A percentile compares a stretch with the other conserved stretches of the same genome.
phyloP scores from a whole-genome alignment of 2,113 vertebrate species.

The Dromiciops gliroides region DNA sequence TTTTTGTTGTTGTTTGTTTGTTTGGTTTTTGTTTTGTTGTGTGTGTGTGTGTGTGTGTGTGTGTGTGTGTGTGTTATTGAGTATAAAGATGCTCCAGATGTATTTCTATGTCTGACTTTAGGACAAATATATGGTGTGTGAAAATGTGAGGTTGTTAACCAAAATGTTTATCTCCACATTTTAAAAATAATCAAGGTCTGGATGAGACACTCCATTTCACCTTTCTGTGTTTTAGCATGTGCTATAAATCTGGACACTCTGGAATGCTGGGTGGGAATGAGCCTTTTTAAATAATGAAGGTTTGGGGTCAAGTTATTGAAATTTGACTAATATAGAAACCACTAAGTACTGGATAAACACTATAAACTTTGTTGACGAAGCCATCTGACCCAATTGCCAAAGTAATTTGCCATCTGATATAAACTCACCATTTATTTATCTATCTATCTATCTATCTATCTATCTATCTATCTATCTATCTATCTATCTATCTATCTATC shows the following conservation, averaged over 20 bases:
- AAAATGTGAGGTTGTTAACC: conserved; percentile 1
- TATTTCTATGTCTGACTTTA: background rate
- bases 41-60: too few species aligned
- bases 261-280: conserved; percentile 27
- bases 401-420: conserved; percentile 62
- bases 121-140: background rate
- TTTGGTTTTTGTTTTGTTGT: too few species aligned
- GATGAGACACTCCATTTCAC: background rate
- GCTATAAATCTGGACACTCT: background rate
- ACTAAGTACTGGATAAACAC: conserved; percentile 46
- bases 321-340: conserved; percentile 58
- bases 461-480: too few species aligned
- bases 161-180: background rate
- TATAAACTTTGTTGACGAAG: conserved; percentile 75
- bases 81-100: background rate
- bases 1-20: too few species aligned
- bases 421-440: conserved; percentile 67
- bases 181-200: background rate
- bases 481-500: too few species aligned
- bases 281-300: background rate
- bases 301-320: conserved; percentile 46
- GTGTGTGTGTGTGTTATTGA: background rate
- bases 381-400: conserved; percentile 67
- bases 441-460: too few species aligned
- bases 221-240: conserved; percentile 28